Percentiles rank a stretch among this genome's conserved stretches.
These are phyloP conservation scores for Micrastur ruficollis DNA, from an alignment of 2,797 vertebrate species.

Conservation along the genomic window DNA sequence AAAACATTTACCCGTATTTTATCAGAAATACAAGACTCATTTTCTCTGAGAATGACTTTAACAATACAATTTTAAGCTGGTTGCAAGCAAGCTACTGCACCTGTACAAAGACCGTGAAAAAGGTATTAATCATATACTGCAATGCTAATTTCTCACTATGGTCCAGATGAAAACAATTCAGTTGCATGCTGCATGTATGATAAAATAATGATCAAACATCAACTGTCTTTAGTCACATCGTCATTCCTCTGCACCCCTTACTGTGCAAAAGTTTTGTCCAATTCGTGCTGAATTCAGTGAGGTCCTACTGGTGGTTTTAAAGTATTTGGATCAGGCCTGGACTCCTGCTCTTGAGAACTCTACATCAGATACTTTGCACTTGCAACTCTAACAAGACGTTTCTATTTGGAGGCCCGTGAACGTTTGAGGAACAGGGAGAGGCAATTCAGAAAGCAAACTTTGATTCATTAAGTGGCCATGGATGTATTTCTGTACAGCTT, in stretches of 20 bases:
- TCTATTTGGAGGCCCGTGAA: background rate
- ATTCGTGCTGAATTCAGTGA: background rate
- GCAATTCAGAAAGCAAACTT: background rate
- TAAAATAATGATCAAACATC: background rate
- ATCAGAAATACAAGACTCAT: background rate
- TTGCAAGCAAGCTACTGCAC: background rate
- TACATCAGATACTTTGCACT: background rate
- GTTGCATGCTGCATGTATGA: background rate
- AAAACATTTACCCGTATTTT: background rate
- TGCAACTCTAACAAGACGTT: background rate
- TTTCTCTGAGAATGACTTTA: background rate
- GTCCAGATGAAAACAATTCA: background rate
- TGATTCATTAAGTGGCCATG: background rate
- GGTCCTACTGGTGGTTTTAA: background rate
- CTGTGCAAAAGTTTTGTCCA: background rate
- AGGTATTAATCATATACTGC: background rate
- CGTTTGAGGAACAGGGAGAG: background rate
- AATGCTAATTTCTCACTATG: background rate
- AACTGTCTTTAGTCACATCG: background rate
- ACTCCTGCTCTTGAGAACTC: background rate
- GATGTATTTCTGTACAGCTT: background rate
- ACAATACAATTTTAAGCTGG: background rate
- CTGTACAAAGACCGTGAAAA: background rate
- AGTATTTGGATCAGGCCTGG: background rate
- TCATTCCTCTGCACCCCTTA: background rate